Evolutionary conservation across 1,140 invertebrate genomes (phyloP), one percentile per base, ranked within the genome.

Genomic region (Rhagoletis zephyria): DNA sequence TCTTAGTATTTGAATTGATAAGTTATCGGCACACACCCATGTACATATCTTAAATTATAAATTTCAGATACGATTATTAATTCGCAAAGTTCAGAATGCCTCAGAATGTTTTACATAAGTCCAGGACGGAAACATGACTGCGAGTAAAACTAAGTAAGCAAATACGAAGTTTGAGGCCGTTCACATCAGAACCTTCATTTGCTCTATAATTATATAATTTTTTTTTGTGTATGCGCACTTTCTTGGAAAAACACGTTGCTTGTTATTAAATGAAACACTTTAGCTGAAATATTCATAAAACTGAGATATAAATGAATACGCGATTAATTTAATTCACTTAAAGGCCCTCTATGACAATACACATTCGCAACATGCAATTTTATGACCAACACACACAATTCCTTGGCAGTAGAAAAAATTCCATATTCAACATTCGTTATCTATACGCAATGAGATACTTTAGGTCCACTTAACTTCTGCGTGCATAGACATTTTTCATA

Each of bases 41-140:
- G 16, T 3, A 81, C n/a, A 67, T n/a, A 14, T 63, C 61, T 7
- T n/a, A 63, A 14, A 63, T 30, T 30, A 63, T 63, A 63, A n/a
- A 56, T 81, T 81, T 81, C 16, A 12, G 12, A 30, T 30, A 30
- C 30, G 30, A 30, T 30, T 30, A 30, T 30, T 30, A 30, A 30
- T 81, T 51, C 4, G 19, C n/a, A 30, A 81, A 19, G 19, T 19
- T 81, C 74, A 81, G 16, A 56, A 45, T 81, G 74, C 9, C 48
- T 81, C 48, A n/a, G 51, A 81, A 81, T 48, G 74, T 81, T 81
- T 81, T 81, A 81, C 74, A 51, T 81, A 81, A 81, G 74, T 81
- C 74, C 74, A 81, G 74, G 74, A 81, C 74, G 74, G 74, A 81
- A 81, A 81, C 56, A 81, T 81, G 74, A 81, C 74, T 81, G 48